Conservation (phyloP, 2,888 invertebrate genomes). For the Malthinus seriepunctatus region DNA sequence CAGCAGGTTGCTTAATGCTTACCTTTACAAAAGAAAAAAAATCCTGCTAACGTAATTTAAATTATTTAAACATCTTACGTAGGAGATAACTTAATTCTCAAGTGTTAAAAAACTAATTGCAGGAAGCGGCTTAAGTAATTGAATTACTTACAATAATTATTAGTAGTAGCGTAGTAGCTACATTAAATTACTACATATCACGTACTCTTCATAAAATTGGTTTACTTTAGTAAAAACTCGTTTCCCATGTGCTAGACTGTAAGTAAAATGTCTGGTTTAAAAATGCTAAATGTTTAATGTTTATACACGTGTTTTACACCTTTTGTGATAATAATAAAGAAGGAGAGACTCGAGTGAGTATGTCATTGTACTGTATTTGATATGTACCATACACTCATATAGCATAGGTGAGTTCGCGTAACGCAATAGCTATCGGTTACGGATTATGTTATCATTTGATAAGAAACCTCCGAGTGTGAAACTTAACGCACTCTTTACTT, state of each 20-base stretch:
- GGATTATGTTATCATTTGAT: too few relatives aligned
- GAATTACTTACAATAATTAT: conserved; percentile 3
- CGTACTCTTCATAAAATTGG: neutral
- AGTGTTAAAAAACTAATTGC: neutral
- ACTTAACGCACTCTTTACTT: neutral
- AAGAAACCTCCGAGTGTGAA: neutral
- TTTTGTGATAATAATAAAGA: too few relatives aligned
- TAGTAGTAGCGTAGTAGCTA: too few relatives aligned
- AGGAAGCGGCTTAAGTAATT: neutral
- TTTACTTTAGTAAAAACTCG: conserved; percentile 1
- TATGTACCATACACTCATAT: too few relatives aligned
- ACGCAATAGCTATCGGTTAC: too few relatives aligned
- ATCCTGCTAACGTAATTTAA: neutral
- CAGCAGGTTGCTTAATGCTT: too few relatives aligned
- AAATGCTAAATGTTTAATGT: neutral
- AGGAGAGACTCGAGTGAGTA: too few relatives aligned
- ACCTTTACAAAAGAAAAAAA: neutral
- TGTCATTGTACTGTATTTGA: too few relatives aligned
- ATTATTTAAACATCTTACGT: neutral
- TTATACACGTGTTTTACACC: too few relatives aligned
- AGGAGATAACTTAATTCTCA: neutral
- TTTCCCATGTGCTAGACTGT: conserved; percentile 2
- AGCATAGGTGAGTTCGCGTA: too few relatives aligned
- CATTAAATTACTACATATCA: neutral
- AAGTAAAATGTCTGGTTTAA: conserved; percentile 1